Conservation (phyloP, 1,140 invertebrate genomes). For the Solenopsis fugax region DNA sequence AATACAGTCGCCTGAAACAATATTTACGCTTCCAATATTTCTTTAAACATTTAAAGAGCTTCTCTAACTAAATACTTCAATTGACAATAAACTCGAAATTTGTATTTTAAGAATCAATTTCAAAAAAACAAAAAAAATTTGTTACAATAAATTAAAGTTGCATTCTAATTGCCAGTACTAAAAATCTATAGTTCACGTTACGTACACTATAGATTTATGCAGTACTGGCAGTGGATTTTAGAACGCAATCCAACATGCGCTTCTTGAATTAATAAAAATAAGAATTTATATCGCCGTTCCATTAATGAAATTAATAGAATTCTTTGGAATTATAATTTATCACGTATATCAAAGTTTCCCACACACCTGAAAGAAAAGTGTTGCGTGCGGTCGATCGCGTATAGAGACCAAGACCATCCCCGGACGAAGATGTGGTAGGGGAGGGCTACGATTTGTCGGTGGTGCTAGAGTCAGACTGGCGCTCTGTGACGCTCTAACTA, state of each 20-base stretch:
- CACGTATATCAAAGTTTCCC: neutral
- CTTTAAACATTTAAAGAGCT: slow-evolving; percentile 59
- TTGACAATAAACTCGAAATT: neutral
- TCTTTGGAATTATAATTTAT: neutral
- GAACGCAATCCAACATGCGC: too few relatives aligned
- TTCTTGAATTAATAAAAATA: neutral
- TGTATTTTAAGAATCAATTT: neutral
- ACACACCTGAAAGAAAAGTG: slow-evolving; percentile 92
- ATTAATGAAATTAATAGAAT: neutral
- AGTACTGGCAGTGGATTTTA: too few relatives aligned
- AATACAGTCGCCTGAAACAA: slow-evolving; percentile 92
- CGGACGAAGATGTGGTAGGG: slow-evolving; percentile 90
- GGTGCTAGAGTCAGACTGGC: slow-evolving; percentile 93
- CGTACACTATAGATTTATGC: too few relatives aligned
- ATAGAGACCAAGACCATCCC: slow-evolving; percentile 93
- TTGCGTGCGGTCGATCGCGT: slow-evolving; percentile 88
- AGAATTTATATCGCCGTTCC: neutral
- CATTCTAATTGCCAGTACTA: too few relatives aligned
- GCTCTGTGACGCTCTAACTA: slow-evolving; percentile 96
- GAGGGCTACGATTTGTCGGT: slow-evolving; percentile 85
- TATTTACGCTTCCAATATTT: slow-evolving; percentile 2
- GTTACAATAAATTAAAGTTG: neutral
- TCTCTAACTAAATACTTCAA: neutral
- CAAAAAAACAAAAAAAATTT: neutral
- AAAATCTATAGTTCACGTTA: too few relatives aligned